phyloP scores from a whole-genome alignment of 1,140 invertebrate species.

The Diorhabda sublineata region DNA sequence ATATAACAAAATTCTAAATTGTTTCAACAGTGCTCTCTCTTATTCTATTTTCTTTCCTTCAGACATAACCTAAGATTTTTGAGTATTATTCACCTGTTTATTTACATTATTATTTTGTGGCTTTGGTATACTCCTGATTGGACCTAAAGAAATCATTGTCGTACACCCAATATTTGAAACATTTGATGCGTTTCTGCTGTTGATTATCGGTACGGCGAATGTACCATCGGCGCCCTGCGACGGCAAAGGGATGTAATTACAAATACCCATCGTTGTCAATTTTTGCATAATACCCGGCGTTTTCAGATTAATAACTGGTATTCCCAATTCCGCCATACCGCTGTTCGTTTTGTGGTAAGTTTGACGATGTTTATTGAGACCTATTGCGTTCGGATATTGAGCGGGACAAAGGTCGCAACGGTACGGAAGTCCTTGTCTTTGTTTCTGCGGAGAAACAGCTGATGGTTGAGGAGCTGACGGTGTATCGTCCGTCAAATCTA shows the following conservation, averaged over 20 bases:
- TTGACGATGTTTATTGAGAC: constrained; percentile 64
- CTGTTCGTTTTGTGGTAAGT: constrained; percentile 61
- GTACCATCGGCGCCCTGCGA: constrained; percentile 61
- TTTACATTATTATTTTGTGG: constrained; percentile 15
- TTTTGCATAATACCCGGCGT: constrained; percentile 60
- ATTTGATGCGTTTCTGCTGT: constrained; percentile 61
- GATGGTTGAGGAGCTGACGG: constrained; percentile 13
- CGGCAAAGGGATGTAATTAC: constrained; percentile 68
- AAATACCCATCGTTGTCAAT: constrained; percentile 63
- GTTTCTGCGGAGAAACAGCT: constrained; percentile 14
- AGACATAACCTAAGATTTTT: constrained; percentile 7
- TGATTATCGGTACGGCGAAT: constrained; percentile 69
- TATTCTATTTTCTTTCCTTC: too few species aligned
- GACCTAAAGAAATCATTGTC: constrained; percentile 64
- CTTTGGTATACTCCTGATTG: constrained; percentile 47
- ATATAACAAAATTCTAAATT: too few species aligned
- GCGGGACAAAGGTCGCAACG: constrained; percentile 69
- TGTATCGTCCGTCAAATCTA: constrained; percentile 42
- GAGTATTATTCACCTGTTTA: constrained; percentile 17
- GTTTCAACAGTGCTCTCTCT: too few species aligned
- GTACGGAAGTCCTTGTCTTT: constrained; percentile 49
- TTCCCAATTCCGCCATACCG: constrained; percentile 55
- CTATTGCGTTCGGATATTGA: constrained; percentile 62
- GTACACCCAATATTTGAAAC: constrained; percentile 62
- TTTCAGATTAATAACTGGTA: constrained; percentile 70